These are phyloP conservation scores for Oreocharis arfaki DNA, from an alignment of 2,113 vertebrate genomes.

Conservation along the genomic window DNA sequence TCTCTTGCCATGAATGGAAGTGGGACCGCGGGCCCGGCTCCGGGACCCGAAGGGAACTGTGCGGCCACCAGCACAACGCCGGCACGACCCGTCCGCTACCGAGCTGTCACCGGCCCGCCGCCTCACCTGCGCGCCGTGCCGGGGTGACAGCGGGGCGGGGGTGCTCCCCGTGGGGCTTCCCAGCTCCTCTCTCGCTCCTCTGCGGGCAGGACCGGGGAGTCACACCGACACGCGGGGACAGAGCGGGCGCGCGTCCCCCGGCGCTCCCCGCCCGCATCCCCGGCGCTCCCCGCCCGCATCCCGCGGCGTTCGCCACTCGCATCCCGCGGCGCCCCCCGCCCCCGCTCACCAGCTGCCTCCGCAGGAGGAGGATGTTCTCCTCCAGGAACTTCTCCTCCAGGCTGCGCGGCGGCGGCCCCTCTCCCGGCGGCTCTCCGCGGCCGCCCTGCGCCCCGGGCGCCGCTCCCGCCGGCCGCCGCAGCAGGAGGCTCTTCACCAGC, in stretches of 20 bases:
- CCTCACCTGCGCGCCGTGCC: background rate
- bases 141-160: background rate
- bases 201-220: background rate
- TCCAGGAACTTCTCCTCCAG: conserved; percentile 87
- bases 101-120: background rate
- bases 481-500: no score
- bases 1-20: conserved; percentile 33
- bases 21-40: background rate
- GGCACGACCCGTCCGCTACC: background rate
- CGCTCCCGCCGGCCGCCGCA: background rate
- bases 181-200: background rate
- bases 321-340: background rate
- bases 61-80: background rate
- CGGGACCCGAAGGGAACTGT: background rate
- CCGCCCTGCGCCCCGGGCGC: background rate
- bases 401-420: conserved; percentile 67
- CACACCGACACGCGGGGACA: background rate
- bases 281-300: background rate
- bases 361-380: conserved; percentile 86
- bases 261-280: background rate
- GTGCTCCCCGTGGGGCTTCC: fast-evolving
- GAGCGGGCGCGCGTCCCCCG: background rate
- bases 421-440: conserved; percentile 38
- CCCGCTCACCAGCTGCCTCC: conserved; percentile 86
- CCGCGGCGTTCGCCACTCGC: background rate